Percentiles rank a stretch among this genome's conserved stretches.
phyloP scores from a whole-genome alignment of 2,113 vertebrate genomes.

The Meles meles region DNA sequence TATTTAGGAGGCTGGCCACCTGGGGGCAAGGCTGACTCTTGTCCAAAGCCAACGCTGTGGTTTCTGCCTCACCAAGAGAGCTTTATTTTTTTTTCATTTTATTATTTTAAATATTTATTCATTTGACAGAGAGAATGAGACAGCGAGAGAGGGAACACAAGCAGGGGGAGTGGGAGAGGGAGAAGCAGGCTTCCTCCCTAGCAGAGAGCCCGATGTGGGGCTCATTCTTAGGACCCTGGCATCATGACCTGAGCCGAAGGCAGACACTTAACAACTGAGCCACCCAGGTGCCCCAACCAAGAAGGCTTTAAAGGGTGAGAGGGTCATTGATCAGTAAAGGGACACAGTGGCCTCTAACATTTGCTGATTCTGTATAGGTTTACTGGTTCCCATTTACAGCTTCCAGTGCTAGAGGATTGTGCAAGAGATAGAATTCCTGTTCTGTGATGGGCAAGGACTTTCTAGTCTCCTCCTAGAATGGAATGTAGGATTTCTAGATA shows the following conservation, averaged over 20 bases:
- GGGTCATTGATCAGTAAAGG: neutral
- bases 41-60: neutral
- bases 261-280: too few species aligned
- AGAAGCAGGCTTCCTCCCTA: too few species aligned
- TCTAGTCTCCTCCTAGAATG: neutral
- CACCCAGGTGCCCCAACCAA: neutral
- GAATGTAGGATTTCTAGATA: neutral
- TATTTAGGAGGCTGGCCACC: neutral
- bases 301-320: neutral
- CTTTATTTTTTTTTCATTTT: neutral
- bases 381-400: neutral
- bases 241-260: too few species aligned
- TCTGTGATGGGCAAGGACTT: neutral
- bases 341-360: neutral
- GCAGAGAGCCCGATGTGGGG: too few species aligned
- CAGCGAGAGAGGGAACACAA: too few species aligned
- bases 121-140: too few species aligned
- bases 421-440: neutral
- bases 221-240: too few species aligned
- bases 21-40: neutral
- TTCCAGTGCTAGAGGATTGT: neutral
- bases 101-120: too few species aligned
- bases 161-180: too few species aligned
- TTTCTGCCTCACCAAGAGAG: neutral
- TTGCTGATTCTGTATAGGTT: neutral